These are phyloP conservation scores for Tenualosa ilisha DNA, from an alignment of 2,797 vertebrate genomes.

Conservation along the genomic window DNA sequence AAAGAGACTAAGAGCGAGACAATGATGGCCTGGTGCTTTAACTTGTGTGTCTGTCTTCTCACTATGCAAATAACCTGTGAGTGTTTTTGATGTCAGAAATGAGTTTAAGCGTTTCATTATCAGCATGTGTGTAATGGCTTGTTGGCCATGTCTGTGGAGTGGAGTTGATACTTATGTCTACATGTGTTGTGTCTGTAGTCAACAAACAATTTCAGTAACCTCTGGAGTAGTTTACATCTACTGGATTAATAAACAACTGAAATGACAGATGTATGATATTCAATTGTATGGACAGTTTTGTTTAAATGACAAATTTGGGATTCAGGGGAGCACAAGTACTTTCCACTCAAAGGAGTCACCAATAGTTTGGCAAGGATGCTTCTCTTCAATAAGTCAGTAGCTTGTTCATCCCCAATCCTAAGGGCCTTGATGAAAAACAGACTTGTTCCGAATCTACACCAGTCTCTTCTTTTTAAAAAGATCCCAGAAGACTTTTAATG, in stretches of 20 bases:
- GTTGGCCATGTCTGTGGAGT: neutral
- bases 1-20: neutral
- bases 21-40: neutral
- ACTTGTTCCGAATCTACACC: neutral
- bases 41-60: neutral
- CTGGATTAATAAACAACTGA: neutral
- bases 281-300: neutral
- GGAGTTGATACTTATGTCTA: neutral
- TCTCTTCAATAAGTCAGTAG: neutral
- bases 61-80: neutral
- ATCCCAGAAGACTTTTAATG: neutral
- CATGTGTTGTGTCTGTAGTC: neutral
- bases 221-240: neutral
- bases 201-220: neutral
- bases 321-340: neutral
- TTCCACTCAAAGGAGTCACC: neutral
- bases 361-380: neutral
- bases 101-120: neutral
- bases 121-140: neutral
- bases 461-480: neutral
- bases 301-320: neutral
- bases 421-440: neutral
- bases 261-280: neutral
- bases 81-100: neutral
- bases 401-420: neutral